Base-by-base conservation (phyloP, 2,797 vertebrate genomes). In the Esox masquinongy region DNA sequence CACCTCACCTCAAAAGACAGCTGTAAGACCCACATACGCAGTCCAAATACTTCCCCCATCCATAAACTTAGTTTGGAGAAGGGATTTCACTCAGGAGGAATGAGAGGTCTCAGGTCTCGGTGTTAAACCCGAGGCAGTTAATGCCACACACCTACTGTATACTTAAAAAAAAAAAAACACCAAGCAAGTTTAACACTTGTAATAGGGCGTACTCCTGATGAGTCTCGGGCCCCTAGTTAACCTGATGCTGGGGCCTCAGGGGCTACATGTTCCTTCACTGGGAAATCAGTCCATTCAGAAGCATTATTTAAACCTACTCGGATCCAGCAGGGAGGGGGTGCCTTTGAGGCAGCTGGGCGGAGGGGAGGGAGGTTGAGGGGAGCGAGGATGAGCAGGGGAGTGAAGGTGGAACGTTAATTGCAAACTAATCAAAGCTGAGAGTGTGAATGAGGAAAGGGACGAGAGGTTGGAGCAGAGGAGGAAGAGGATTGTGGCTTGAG, bases 281-380 rank as follows among this genome's bases (percentile, higher is more conserved):
- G 85, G 85, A 88, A 92, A 93, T 93, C 89, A 89, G 92, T 93
- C 83, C 67, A 89, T 87, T 90, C 88, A 90, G 67, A 68, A 43
- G 31, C 34, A 39, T 68, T 68, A 39, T 39, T 22, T 39, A 68
- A 68, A 39, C 34, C 43, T 9, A 43, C 86, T 90, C 77, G 80
- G 79, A 74, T 75, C 90, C 86, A 86, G 75, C 31, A 16, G 70
- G 50, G 74, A 39, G 70, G 73, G 53, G 66, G 36, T 14, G 49
- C 19, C 19, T 56, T 15, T 7, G 1, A 14, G 26, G 29, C 61
- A 0, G 61, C 26, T 0, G 22, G 61, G 26, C 3, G 61, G 15
- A 64, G 5, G 67, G 68, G 51, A 68, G 5, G 15, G 26, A 59
- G 51, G 16, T 11, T 49, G 74, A 82, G 74, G 67, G 68, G 29